A percentile compares a stretch with the other conserved stretches of the same genome.
Conservation (phyloP, 2,113 vertebrate genomes). For the Mesocricetus auratus region DNA sequence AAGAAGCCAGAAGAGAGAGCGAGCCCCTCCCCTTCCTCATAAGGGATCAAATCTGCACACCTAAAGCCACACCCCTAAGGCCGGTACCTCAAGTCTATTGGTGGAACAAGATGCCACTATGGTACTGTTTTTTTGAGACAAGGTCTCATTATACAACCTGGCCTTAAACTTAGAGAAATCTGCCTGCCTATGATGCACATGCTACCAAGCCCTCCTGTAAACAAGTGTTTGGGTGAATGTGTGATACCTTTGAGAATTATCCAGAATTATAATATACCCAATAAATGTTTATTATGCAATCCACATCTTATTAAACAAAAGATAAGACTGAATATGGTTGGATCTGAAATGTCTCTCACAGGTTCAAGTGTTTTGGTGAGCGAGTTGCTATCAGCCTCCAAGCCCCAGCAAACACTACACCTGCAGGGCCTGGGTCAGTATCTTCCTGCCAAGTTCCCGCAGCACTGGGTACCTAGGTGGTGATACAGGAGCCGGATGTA, state of each 20-base stretch:
- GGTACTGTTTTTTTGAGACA: too few relatives aligned
- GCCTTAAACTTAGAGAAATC: not conserved
- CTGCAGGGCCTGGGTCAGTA: not conserved
- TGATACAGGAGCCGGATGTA: not conserved
- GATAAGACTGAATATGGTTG: not conserved
- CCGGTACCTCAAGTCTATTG: too few relatives aligned
- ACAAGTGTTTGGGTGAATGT: not conserved
- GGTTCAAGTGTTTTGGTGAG: not conserved
- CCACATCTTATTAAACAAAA: not conserved
- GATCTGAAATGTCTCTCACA: not conserved
- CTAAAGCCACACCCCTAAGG: too few relatives aligned
- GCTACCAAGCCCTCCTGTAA: not conserved
- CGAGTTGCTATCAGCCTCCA: too few relatives aligned
- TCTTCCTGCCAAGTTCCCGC: not conserved
- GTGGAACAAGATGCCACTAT: too few relatives aligned
- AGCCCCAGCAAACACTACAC: not conserved
- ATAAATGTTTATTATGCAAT: not conserved
- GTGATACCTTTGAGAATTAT: not conserved
- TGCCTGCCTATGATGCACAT: not conserved
- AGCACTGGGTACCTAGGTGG: not conserved
- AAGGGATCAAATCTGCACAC: too few relatives aligned
- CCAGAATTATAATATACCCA: too few relatives aligned
- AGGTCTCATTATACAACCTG: too few relatives aligned
- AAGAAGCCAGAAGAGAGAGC: too few relatives aligned
- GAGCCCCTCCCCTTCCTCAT: too few relatives aligned